Evolutionary conservation across 2,888 invertebrate genomes (phyloP), one percentile per base, ranked within the genome.

Genomic region (Drosophila anceps): DNA sequence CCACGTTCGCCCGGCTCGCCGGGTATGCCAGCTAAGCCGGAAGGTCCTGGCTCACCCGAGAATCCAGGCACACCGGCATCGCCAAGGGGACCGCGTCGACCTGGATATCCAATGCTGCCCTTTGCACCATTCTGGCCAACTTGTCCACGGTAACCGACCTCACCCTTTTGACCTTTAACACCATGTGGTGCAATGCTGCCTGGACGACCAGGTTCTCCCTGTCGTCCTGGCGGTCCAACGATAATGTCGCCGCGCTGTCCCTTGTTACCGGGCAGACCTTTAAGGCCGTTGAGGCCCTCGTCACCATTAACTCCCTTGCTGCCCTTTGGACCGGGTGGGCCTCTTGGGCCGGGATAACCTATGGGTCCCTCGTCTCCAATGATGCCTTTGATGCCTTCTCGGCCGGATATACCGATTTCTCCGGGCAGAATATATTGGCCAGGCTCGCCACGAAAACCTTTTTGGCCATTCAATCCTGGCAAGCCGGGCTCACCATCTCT

Each of bases 261-360:
- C 66, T 92, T 93, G 69, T 88, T 92, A 7, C 95, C 96, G 35
- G 95, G 93, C 50, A 95, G 85, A 35, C 96, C 96, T 82, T 92
- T 92, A 3, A 92, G 84, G 31, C 96, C 96, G 35, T 92, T 93
- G 4, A 93, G 92, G 12, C 96, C 96, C 33, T 91, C 84, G 59
- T 94, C 93, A 31, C 96, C 96, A 0, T 67, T 82, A 0, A 12
- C 44, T 54, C 96, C 96, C 54, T 94, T 94, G n/a, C 90, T 84
- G 27, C 96, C 96, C 60, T 93, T 92, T 35, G 68, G 54, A 15
- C 95, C 95, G 15, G 92, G 91, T 27, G 70, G 77, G 0, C 95
- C 95, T 55, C 92, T 89, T 2, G 85, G 85, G 15, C 95, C 95
- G 9, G 84, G 87, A 8, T 86, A 76, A 2, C 96, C 96, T 10